Evolutionary conservation across 2,113 vertebrate species (phyloP).

Genomic region (Silurus meridionalis): DNA sequence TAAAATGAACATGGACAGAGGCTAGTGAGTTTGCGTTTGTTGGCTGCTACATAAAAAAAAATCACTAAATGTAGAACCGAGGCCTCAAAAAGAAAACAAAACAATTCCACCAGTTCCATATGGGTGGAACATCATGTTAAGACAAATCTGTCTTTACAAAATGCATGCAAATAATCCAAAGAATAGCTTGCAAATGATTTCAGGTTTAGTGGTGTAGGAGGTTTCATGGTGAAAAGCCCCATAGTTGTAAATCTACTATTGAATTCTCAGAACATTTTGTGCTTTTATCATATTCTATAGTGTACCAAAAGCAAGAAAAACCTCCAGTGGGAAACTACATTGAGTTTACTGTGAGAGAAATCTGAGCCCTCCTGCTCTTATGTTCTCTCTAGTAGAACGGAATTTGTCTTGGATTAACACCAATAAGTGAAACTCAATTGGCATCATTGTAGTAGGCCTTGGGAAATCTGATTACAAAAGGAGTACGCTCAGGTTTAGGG

Average conservation of each 20-base stretch:
- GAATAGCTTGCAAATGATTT: background rate
- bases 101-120: slow-evolving; percentile 17
- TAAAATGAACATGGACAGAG: background rate
- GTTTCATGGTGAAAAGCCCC: background rate
- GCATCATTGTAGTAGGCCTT: slow-evolving; percentile 39
- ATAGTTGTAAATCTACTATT: background rate
- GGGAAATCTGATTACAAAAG: slow-evolving; percentile 52
- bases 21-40: background rate
- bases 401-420: slow-evolving; percentile 55
- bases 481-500: slow-evolving; percentile 14
- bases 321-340: background rate
- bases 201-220: background rate
- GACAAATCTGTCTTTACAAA: slow-evolving; percentile 43
- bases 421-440: slow-evolving; percentile 50
- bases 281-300: background rate
- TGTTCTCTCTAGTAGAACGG: slow-evolving; percentile 40
- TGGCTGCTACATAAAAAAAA: background rate
- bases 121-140: slow-evolving; percentile 39
- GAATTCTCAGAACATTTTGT: background rate
- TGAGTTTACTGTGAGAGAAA: slow-evolving; percentile 14
- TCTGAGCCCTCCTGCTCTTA: background rate
- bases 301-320: background rate
- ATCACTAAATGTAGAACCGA: slow-evolving; percentile 23
- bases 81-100: slow-evolving; percentile 9
- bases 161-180: slow-evolving; percentile 28